A percentile compares a stretch with the other conserved stretches of the same genome.
Conservation (phyloP, 1,140 invertebrate species). For the Pinna nobilis region DNA sequence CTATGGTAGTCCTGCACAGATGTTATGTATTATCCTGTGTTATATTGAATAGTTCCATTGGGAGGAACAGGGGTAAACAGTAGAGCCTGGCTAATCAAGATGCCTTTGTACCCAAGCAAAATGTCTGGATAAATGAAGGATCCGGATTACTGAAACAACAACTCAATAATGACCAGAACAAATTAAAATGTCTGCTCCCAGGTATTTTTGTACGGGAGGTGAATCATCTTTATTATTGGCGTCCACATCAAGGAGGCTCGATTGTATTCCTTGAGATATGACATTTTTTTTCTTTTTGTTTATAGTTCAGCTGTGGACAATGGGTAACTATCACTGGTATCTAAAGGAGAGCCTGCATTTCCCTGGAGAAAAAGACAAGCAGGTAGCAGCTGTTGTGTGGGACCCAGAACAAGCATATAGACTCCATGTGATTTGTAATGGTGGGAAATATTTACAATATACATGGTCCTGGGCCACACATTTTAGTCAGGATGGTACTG, state of each 20-base stretch:
- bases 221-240: too few species aligned
- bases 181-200: not conserved
- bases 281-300: not conserved
- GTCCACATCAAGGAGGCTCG: too few species aligned
- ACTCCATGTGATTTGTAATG: constrained; percentile 79
- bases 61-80: too few species aligned
- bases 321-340: constrained; percentile 94
- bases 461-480: constrained; percentile 80
- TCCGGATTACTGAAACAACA: too few species aligned
- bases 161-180: too few species aligned
- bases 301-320: constrained; percentile 85
- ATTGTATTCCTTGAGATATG: too few species aligned
- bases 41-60: too few species aligned
- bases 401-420: constrained; percentile 78
- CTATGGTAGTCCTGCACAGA: too few species aligned
- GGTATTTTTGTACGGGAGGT: not conserved
- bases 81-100: too few species aligned
- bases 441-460: constrained; percentile 78
- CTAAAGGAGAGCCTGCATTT: constrained; percentile 84
- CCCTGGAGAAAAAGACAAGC: constrained; percentile 67
- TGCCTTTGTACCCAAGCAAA: too few species aligned
- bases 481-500: constrained; percentile 77
- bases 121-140: too few species aligned
- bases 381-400: constrained; percentile 78
- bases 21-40: too few species aligned